Base-by-base conservation (phyloP, 1,140 invertebrate genomes). In the Trissolcus basalis region DNA sequence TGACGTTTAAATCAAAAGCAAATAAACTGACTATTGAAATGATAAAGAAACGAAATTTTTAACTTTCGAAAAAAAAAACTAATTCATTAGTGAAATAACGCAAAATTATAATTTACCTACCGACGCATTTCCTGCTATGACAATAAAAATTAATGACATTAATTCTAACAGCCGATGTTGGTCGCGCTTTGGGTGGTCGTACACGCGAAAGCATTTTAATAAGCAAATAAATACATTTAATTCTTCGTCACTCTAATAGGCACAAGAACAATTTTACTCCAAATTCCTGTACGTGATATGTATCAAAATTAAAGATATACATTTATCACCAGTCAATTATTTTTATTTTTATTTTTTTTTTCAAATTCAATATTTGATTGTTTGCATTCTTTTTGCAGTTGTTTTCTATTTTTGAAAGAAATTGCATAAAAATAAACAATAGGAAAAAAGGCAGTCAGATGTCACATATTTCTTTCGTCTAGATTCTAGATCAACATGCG, bases 171-270 rank as follows among this genome's bases (percentile, higher is more conserved):
- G 48, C 55, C 36, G 9, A 35, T 35, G 33, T 6, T 10, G 33
- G 5, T 35, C 9, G n/a, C 55, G 39, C 65, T 60, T 54, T 69
- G 65, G 65, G 65, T 68, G 64, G 64, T 45, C 64, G 39, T 12
- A 47, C 55, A 68, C 14, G 64, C 45, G 48, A 68, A 59, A 68
- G 54, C 54, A 68, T 68, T 68, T 68, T 59, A 68, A 68, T 68
- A 68, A 68, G 64, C 54, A 53, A 59, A 68, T 50, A 68, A 68
- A 68, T 59, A 59, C 54, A 36, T 41, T 43, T 36, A 51, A 60
- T 14, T 50, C 35, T 16, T 19, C 19, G 1, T 6, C 36, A 39
- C 9, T n/a, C n/a, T 11, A 39, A 2, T 39, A 11, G 36, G 9
- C 36, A 39, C 9, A 11, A 9, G 9, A 39, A 39, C 2, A 39